Conservation (phyloP, 2,888 invertebrate species). For the Unio pictorum region DNA sequence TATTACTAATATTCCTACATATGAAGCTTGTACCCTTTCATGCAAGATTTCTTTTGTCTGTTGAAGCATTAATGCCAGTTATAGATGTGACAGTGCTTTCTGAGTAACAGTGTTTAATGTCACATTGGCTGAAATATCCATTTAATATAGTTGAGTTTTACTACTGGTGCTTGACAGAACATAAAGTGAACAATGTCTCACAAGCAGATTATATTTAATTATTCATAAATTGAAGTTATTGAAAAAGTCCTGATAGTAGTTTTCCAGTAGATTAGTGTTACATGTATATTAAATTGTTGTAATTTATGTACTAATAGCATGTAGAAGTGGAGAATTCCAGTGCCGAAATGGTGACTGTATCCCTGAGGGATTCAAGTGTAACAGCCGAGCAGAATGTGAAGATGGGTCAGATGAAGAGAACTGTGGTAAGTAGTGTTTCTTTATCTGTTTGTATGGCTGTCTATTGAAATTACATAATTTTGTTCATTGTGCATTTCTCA, state of each 20-base stretch:
- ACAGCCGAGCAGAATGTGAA: slow-evolving; percentile 81
- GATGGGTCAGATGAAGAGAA: slow-evolving; percentile 83
- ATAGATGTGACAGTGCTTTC: no score
- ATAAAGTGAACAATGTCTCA: no score
- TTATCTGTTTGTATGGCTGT: neutral
- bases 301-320: slow-evolving; percentile 60
- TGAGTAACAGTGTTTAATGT: no score
- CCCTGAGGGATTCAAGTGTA: slow-evolving; percentile 80
- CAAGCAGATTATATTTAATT: no score
- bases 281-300: neutral
- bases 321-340: slow-evolving; percentile 76
- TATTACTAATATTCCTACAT: no score
- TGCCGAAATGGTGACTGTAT: slow-evolving; percentile 82
- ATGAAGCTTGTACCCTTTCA: no score
- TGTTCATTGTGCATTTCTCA: neutral
- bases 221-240: neutral
- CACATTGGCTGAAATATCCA: no score
- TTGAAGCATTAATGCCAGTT: no score
- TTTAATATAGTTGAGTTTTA: no score
- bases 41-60: no score
- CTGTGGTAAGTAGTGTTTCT: slow-evolving; percentile 74
- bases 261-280: neutral
- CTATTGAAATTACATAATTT: no score
- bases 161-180: no score
- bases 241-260: neutral